Evolutionary conservation across 2,113 vertebrate genomes (phyloP).

Genomic region (Puffinus mauretanicus): DNA sequence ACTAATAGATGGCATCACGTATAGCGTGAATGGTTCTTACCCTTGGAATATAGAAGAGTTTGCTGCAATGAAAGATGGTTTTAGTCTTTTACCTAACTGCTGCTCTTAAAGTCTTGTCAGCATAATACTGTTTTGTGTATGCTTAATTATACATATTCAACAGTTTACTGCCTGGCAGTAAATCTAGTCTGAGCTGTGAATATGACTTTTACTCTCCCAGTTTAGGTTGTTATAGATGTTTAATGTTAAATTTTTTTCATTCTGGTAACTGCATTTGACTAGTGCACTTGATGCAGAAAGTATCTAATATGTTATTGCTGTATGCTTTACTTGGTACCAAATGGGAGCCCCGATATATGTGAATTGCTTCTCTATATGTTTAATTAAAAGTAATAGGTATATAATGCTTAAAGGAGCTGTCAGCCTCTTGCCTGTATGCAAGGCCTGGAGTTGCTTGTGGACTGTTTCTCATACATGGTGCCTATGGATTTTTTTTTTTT

Average conservation of each 20-base stretch:
- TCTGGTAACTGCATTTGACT: background rate
- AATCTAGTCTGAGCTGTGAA: background rate
- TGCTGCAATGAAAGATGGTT: background rate
- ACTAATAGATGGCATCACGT: background rate
- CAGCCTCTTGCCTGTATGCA: background rate
- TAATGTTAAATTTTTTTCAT: background rate
- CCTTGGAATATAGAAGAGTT: background rate
- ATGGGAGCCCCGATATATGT: background rate
- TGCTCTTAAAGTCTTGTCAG: slow-evolving; percentile 1
- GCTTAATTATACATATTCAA: background rate
- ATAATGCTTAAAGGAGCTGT: background rate
- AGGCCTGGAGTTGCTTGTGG: background rate
- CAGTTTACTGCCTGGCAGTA: background rate
- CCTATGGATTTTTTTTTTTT: too few species aligned
- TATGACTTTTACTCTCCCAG: background rate
- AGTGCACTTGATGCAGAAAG: background rate
- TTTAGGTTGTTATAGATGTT: background rate
- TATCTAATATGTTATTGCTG: background rate
- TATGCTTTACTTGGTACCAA: background rate
- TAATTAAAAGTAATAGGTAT: background rate
- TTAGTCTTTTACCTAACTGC: background rate
- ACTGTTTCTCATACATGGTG: background rate
- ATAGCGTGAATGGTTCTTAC: background rate
- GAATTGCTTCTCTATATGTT: background rate
- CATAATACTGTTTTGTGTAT: background rate